A percentile compares a stretch with the other conserved stretches of the same genome.
These are phyloP conservation scores for Tenrec ecaudatus DNA, from an alignment of 2,113 vertebrate species.

Conservation along the genomic window DNA sequence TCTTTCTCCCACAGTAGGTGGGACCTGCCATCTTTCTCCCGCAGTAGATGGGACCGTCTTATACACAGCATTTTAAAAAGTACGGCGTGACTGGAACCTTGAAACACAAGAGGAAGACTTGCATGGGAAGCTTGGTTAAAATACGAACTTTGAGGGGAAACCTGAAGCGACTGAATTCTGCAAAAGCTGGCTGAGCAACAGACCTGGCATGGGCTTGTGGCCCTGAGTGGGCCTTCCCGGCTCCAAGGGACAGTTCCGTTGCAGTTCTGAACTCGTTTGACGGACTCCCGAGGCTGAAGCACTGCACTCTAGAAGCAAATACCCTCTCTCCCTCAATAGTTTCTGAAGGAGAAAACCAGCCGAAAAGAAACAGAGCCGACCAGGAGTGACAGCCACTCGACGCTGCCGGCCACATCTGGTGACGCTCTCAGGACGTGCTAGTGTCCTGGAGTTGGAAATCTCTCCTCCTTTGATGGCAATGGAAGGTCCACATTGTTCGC, in stretches of 20 bases:
- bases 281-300: conserved; percentile 32
- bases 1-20: too few relatives aligned
- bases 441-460: not conserved
- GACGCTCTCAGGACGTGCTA: not conserved
- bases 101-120: conserved; percentile 26
- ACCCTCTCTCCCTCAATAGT: conserved; percentile 34
- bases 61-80: conserved; percentile 44
- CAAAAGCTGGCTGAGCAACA: not conserved
- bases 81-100: conserved; percentile 18
- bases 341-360: conserved; percentile 51
- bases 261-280: conserved; percentile 22
- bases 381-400: conserved; percentile 19
- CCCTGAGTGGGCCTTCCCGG: conserved; percentile 10
- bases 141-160: conserved; percentile 32
- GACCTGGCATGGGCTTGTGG: not conserved
- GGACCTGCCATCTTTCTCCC: too few relatives aligned
- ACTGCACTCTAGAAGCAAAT: conserved; percentile 37
- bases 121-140: conserved; percentile 35
- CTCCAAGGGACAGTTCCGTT: not conserved
- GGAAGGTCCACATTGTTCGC: conserved; percentile 1
- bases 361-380: conserved; percentile 35
- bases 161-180: not conserved
- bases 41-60: too few relatives aligned
- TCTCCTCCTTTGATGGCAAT: conserved; percentile 3
- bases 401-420: not conserved